A percentile compares a stretch with the other conserved stretches of the same genome.
phyloP scores from a whole-genome alignment of 2,113 vertebrate genomes.

The Pterocles orientalis region DNA sequence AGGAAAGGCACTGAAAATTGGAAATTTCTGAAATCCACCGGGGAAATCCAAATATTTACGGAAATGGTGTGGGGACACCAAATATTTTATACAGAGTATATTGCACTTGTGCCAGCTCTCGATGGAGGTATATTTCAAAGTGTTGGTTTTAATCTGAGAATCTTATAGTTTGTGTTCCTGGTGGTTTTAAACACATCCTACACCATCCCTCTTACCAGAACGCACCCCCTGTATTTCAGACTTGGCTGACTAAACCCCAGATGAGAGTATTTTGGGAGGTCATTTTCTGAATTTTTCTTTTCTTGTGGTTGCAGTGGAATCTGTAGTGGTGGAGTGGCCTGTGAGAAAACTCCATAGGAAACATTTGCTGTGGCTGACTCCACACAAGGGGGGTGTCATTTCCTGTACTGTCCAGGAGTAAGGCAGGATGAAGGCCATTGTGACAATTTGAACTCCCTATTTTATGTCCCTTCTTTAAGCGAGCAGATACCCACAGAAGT shows the following conservation, averaged over 20 bases:
- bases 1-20: background rate
- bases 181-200: background rate
- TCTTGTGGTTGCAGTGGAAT: background rate
- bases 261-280: background rate
- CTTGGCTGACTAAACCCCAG: background rate
- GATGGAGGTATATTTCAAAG: background rate
- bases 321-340: background rate
- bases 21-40: background rate
- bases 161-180: background rate
- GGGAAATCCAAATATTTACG: background rate
- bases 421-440: background rate
- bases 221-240: background rate
- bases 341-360: background rate
- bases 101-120: background rate
- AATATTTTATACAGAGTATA: background rate
- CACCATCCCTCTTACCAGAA: background rate
- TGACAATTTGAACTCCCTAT: background rate
- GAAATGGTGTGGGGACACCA: background rate
- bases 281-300: background rate
- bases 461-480: background rate
- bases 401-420: background rate
- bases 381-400: background rate
- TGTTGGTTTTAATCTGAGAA: background rate
- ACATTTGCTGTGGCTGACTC: background rate
- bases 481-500: background rate